Conservation (phyloP, 1,140 invertebrate species). For the Drosophila pseudoananassae region DNA sequence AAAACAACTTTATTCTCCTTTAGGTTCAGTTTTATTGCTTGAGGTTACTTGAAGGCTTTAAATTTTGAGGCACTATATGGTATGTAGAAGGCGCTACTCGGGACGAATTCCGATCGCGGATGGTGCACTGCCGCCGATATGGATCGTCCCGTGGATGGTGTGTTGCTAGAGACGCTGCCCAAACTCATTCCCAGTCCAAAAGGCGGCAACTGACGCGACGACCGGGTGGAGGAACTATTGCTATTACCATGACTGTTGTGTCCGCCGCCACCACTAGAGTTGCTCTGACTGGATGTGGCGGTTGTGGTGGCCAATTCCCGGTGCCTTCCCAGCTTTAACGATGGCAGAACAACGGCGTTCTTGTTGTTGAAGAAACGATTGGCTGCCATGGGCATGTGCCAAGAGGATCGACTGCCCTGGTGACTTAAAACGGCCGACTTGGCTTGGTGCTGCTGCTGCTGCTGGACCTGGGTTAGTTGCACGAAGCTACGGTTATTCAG, state of each 20-base stretch:
- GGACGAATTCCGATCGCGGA: conserved; percentile 63
- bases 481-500: conserved; percentile 77
- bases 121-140: conserved; percentile 77
- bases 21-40: conserved; percentile 63
- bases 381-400: conserved; percentile 74
- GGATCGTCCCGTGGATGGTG: conserved; percentile 71
- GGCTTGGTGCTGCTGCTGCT: conserved; percentile 51
- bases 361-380: conserved; percentile 73
- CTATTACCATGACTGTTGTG: conserved; percentile 49
- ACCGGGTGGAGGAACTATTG: conserved; percentile 52
- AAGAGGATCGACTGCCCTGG: conserved; percentile 63
- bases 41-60: conserved; percentile 80
- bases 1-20: neutral
- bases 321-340: conserved; percentile 62
- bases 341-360: conserved; percentile 70
- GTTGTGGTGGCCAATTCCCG: conserved; percentile 50
- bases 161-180: conserved; percentile 65
- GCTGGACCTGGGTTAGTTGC: conserved; percentile 75
- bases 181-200: conserved; percentile 47
- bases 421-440: conserved; percentile 73
- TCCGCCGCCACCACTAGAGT: conserved; percentile 52
- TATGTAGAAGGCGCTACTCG: conserved; percentile 73
- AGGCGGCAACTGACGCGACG: conserved; percentile 27
- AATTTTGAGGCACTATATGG: conserved; percentile 83
- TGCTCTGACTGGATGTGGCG: conserved; percentile 57